Base-by-base conservation (phyloP, 1,140 invertebrate species). In the Latrodectus geometricus region DNA sequence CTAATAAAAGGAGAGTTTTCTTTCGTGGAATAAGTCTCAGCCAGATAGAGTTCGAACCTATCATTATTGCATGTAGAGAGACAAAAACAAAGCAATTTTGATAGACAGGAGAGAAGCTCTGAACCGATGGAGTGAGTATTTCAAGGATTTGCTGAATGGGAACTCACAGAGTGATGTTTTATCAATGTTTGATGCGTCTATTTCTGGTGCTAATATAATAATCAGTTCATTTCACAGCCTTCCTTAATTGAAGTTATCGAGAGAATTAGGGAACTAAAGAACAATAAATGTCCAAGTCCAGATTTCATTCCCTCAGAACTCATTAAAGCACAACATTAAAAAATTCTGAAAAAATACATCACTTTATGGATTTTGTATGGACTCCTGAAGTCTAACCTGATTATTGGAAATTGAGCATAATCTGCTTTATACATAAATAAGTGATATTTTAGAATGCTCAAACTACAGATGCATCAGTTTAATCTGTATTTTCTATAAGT, bases 161-260 rank as follows among this genome's bases (percentile, higher is more conserved):
- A 81, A 81, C 9, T 70, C 20, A 52, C 12, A 54, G 68, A 48
- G 68, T 20, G 50, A 17, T 14, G 70, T 81, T 50, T 56, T 20
- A 50, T 48, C 2, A 56, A n/a, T n/a, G n/a, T n/a, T n/a, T n/a
- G n/a, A n/a, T n/a, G n/a, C 68, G 5, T 11, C 21, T 8, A 52
- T 56, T 72, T 3, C 4, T 54, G 3, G 9, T 81, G 20, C 0
- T 20, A 81, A 81, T 17, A 72, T 20, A 81, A 81, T 17, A 72
- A 81, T 78, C 4, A 78, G n/a, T 56, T 81, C 72, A 68, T 35
- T 72, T 49, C 20, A 61, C 79, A 81, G 21, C 79, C 69, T 72
- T 56, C 49, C 17, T 81, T 56, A 81, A 72, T 72, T 35, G 52
- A 72, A 72, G 68, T 81, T 72, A 81, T 69, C 2, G 70, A 49